These are phyloP conservation scores for Plumapathes pennacea DNA, from an alignment of 92 coral and sea anemone species.

Conservation along the genomic window DNA sequence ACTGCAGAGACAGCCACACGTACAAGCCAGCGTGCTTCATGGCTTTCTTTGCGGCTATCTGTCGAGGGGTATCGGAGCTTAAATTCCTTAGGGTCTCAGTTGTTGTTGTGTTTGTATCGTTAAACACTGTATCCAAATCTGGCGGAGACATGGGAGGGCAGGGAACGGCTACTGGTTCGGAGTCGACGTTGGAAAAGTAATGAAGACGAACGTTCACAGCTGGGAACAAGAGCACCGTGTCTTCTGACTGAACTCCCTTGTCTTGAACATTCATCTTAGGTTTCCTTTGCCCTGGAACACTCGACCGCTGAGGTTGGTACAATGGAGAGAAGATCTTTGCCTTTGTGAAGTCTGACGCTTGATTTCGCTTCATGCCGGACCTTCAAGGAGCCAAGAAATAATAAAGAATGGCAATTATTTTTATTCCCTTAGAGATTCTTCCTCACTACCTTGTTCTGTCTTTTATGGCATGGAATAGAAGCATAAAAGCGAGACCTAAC, in stretches of 20 bases:
- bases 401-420: no score
- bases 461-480: no score
- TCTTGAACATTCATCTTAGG: conserved; percentile 66
- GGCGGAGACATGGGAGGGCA: background rate
- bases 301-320: conserved; percentile 34
- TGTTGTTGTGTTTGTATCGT: conserved; percentile 14
- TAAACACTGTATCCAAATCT: conserved; percentile 4
- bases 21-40: conserved; percentile 87
- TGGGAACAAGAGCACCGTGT: conserved; percentile 77
- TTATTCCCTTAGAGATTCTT: no score
- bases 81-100: conserved; percentile 22
- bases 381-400: no score
- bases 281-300: conserved; percentile 71
- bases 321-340: conserved; percentile 39
- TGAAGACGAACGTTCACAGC: conserved; percentile 94
- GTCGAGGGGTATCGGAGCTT: conserved; percentile 24
- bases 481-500: background rate
- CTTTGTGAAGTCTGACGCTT: conserved; percentile 31
- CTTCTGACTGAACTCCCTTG: conserved; percentile 64
- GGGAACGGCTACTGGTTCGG: conserved; percentile 30
- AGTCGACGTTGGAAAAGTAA: conserved; percentile 81
- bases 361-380: conserved; percentile 34
- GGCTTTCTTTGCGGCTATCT: conserved; percentile 36
- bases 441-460: no score
- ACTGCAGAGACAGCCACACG: conserved; percentile 85